Evolutionary conservation across 2,888 invertebrate genomes (phyloP).

Genomic region (Scaptodrosophila latifasciaeformis): DNA sequence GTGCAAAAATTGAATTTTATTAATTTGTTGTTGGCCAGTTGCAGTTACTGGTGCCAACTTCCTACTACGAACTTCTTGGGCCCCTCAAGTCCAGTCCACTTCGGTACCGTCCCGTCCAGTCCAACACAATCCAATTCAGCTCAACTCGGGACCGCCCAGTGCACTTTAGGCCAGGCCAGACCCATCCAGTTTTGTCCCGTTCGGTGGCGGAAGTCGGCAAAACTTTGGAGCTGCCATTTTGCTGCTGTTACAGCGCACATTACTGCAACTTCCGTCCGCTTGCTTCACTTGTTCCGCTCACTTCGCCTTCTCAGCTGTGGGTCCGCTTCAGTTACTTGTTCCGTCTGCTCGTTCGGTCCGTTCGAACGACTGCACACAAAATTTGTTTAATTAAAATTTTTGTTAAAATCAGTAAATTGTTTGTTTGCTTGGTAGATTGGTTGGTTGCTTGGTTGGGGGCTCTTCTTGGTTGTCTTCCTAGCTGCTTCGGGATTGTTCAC

Average conservation of each 20-base stretch:
- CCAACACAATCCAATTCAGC: no score
- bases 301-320: no score
- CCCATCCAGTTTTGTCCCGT: background rate
- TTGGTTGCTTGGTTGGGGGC: no score
- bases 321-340: background rate
- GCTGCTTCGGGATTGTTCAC: slow-evolving; percentile 17
- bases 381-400: slow-evolving; percentile 68
- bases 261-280: slow-evolving; percentile 47
- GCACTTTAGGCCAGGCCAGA: no score
- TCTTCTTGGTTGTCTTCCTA: background rate
- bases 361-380: slow-evolving; percentile 38
- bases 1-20: slow-evolving; percentile 58
- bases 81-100: no score
- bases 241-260: slow-evolving; percentile 19
- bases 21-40: slow-evolving; percentile 22
- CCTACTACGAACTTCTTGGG: slow-evolving; percentile 35
- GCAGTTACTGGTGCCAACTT: slow-evolving; percentile 52
- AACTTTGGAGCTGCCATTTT: slow-evolving; percentile 34
- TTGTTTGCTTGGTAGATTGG: slow-evolving; percentile 45
- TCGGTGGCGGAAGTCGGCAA: slow-evolving; percentile 21
- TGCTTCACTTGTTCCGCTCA: slow-evolving; percentile 23
- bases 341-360: background rate
- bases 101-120: background rate
- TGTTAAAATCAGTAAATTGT: slow-evolving; percentile 66
- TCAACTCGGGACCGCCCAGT: no score